Evolutionary conservation across 2,113 vertebrate species (phyloP).

Genomic region (Pseudonaja textilis): DNA sequence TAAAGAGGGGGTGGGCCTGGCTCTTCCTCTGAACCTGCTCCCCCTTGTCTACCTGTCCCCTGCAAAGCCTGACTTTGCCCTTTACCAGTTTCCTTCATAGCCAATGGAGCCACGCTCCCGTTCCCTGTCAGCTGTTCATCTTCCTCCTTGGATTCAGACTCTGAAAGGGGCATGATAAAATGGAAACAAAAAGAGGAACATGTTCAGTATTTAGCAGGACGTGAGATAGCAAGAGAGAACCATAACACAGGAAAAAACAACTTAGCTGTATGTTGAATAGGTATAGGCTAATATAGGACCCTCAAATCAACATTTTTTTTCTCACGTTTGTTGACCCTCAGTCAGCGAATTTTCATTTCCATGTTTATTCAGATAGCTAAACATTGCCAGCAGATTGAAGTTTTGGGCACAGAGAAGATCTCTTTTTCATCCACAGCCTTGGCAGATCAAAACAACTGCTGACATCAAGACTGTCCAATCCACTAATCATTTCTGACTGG

Average conservation of each 20-base stretch:
- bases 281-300: neutral
- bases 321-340: neutral
- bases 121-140: too few species aligned
- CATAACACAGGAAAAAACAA: neutral
- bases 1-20: too few species aligned
- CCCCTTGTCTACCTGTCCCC: too few species aligned
- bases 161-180: too few species aligned
- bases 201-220: neutral
- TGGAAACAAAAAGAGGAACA: neutral
- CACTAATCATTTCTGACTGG: constrained; percentile 20
- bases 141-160: too few species aligned
- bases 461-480: neutral
- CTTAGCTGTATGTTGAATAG: neutral
- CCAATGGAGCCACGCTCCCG: too few species aligned
- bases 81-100: too few species aligned
- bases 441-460: neutral
- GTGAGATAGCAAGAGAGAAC: neutral
- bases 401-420: neutral
- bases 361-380: neutral
- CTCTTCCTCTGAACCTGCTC: too few species aligned
- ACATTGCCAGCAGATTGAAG: neutral
- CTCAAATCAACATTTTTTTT: neutral
- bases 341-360: neutral
- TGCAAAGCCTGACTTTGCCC: too few species aligned
- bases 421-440: neutral